Conservation (phyloP, 1,140 invertebrate genomes). For the Diorhabda elongata region DNA sequence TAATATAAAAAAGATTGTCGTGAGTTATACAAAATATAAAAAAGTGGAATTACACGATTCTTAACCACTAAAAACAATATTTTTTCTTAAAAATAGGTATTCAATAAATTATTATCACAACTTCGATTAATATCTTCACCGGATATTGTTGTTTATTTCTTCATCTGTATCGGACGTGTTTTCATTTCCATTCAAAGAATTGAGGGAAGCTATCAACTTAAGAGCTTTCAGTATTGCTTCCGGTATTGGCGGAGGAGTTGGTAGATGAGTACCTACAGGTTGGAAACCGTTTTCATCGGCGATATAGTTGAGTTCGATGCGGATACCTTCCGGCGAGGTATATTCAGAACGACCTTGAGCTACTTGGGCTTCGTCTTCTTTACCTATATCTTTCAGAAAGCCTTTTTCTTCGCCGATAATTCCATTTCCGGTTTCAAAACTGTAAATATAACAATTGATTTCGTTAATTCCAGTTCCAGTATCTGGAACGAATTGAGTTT, state of each 20-base stretch:
- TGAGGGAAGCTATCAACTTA: constrained; percentile 28
- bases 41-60: too few relatives aligned
- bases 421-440: constrained; percentile 13
- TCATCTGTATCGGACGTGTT: neutral
- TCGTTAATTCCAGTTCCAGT: too few relatives aligned
- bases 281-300: constrained; percentile 67
- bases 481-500: too few relatives aligned
- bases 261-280: constrained; percentile 54
- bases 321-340: constrained; percentile 43
- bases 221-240: constrained; percentile 51
- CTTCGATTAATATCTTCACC: neutral
- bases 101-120: too few relatives aligned
- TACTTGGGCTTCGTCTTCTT: neutral
- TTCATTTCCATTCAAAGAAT: neutral
- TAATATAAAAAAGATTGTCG: too few relatives aligned
- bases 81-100: too few relatives aligned
- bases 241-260: constrained; percentile 55
- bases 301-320: constrained; percentile 45
- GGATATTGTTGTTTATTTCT: neutral
- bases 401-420: constrained; percentile 12
- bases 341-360: constrained; percentile 31
- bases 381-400: constrained; percentile 4
- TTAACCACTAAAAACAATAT: too few relatives aligned
- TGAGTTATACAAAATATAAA: too few relatives aligned
- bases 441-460: neutral